Base-by-base conservation (phyloP, 2,888 invertebrate species). In the Drosophila paranaensis region DNA sequence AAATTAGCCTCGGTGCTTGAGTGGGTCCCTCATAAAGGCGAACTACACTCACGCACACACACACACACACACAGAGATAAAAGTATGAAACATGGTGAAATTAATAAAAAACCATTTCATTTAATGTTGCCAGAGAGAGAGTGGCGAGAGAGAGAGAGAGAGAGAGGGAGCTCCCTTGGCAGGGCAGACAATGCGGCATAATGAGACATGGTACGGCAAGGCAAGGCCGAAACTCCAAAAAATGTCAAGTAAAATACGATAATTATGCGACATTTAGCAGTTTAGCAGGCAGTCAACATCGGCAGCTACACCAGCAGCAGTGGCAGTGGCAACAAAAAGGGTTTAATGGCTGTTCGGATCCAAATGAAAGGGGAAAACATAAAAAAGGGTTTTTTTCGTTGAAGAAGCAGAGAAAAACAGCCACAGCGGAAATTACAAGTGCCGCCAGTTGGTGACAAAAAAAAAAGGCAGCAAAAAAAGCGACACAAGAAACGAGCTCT, bases 221-320 rank as follows among this genome's bases (percentile, higher is more conserved):
- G 27, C n/a, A n/a, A 20, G 55, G 40, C 8, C 54, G 56, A 68
- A 50, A 45, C 70, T 64, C 62, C 54, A 57, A 70, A 62, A 62
- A 48, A 58, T 69, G 65, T 63, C 74, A 73, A 77, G 74, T 79
- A 74, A 90, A 90, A 90, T 90, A 83, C 90, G 86, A 87, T 87
- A 87, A 87, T 87, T 87, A 87, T 87, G 86, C 90, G 77, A 87
- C 90, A 90, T 87, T 87, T 88, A 81, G 81, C 89, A 86, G 85
- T 82, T 89, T 88, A 89, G 85, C 85, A 87, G 79, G 81, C 75
- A 81, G 66, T 81, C 81, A 77, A 74, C 74, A 79, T 58, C 71
- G 57, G 69, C 39, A 63, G 54, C 40, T n/a, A 27, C 14, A 77
- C 63, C 74, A 27, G 27, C 27, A 3, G 3, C 27, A 27, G 27